Percentiles rank a stretch among this genome's conserved stretches.
Evolutionary conservation across 2,888 invertebrate genomes (phyloP).

Genomic region (Cantharis lateralis): DNA sequence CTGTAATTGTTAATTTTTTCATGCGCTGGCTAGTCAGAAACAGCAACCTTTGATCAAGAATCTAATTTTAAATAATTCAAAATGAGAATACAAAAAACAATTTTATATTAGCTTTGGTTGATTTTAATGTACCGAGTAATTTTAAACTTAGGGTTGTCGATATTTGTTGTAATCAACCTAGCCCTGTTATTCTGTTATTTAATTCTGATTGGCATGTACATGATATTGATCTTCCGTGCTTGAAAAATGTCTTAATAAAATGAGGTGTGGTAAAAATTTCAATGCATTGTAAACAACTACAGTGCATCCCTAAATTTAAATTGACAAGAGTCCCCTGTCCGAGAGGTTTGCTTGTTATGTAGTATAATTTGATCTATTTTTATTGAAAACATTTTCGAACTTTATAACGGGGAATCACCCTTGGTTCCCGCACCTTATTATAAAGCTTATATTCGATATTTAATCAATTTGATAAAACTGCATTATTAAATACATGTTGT

Average conservation of each 20-base stretch:
- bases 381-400: background rate
- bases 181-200: constrained; percentile 10
- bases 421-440: background rate
- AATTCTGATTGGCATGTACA: constrained; percentile 20
- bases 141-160: background rate
- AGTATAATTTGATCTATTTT: background rate
- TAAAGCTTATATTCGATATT: background rate
- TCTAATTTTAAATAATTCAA: too few relatives aligned
- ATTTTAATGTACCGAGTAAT: background rate
- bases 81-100: background rate
- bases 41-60: too few relatives aligned
- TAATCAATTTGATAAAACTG: too few relatives aligned
- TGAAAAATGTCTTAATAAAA: constrained; percentile 32
- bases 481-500: background rate
- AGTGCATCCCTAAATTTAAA: constrained; percentile 9
- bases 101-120: background rate
- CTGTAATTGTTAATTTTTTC: background rate
- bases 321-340: constrained; percentile 18
- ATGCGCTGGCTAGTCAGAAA: too few relatives aligned
- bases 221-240: constrained; percentile 30
- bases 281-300: constrained; percentile 23
- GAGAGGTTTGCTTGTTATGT: background rate
- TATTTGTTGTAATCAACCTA: background rate
- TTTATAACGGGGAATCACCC: background rate
- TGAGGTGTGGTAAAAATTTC: constrained; percentile 28